Evolutionary conservation across 2,888 invertebrate species (phyloP).

Genomic region (Syrista parreyssii): DNA sequence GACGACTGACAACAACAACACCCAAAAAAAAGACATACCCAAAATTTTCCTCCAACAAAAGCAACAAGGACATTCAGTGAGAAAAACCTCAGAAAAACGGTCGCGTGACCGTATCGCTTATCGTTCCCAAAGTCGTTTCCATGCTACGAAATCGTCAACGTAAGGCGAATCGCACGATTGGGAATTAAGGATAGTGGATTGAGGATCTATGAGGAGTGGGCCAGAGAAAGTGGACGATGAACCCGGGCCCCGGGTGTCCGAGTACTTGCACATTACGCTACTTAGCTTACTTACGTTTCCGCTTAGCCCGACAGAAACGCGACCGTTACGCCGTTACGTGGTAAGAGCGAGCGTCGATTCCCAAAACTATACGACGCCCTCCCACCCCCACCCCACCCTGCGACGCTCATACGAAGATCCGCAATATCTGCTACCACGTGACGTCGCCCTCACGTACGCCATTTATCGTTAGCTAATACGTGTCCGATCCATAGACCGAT

Average conservation of each 20-base stretch:
- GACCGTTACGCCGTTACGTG: no score
- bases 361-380: no score
- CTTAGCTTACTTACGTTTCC: conserved; percentile 45
- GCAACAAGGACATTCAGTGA: neutral
- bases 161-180: neutral
- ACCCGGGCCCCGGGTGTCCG: conserved; percentile 40
- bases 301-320: conserved; percentile 17
- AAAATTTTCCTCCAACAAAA: neutral
- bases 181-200: neutral
- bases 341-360: no score
- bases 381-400: no score
- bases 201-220: conserved; percentile 24
- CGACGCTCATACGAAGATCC: no score
- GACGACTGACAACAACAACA: no score
- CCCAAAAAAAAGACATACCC: neutral
- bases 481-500: no score
- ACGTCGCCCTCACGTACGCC: no score
- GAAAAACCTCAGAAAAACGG: neutral
- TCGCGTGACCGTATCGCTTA: neutral
- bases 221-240: conserved; percentile 56
- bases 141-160: neutral
- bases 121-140: neutral
- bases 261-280: conserved; percentile 39
- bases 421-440: no score
- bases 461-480: no score